Conservation (phyloP, 1,140 invertebrate species). For the Aphelenchoides fujianensis region DNA sequence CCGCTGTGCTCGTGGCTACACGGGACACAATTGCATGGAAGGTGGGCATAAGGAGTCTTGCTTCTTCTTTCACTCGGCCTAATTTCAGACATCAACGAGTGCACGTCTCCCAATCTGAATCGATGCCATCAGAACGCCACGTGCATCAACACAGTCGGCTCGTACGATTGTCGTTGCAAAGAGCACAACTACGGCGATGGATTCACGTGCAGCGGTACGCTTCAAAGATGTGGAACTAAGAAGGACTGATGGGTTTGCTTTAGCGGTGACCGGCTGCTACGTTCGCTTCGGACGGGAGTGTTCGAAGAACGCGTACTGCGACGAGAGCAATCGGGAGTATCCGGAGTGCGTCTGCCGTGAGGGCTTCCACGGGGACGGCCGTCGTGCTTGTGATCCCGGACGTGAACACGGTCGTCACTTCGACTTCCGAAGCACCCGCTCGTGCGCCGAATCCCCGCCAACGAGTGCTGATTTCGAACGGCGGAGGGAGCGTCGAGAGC, state of each 20-base stretch:
- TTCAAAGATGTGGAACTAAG: constrained; percentile 13
- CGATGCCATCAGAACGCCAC: constrained; percentile 43
- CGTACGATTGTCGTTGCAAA: constrained; percentile 44
- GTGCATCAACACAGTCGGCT: constrained; percentile 39
- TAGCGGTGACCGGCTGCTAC: constrained; percentile 46
- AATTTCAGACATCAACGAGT: constrained; percentile 53
- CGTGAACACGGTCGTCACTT: constrained; percentile 1
- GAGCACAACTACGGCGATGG: constrained; percentile 39
- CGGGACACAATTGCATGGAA: constrained; percentile 33
- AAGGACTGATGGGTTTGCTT: constrained; percentile 25
- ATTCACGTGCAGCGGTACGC: constrained; percentile 43
- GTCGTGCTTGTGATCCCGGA: constrained; percentile 35
- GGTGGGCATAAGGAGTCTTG: constrained; percentile 21
- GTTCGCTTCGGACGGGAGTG: constrained; percentile 43
- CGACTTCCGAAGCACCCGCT: constrained; percentile 17
- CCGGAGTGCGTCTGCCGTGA: constrained; percentile 54
- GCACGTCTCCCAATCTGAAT: constrained; percentile 23
- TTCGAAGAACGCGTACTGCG: constrained; percentile 43
- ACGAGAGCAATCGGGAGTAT: constrained; percentile 27
- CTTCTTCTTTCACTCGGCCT: constrained; percentile 9
- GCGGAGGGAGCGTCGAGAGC: constrained; percentile 6
- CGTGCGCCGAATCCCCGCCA: constrained; percentile 9
- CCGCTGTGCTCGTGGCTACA: constrained; percentile 39
- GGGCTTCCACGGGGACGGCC: constrained; percentile 50
- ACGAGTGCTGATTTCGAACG: constrained; percentile 11